phyloP scores from a whole-genome alignment of 2,113 vertebrate species.

The Pseudopodoces humilis region DNA sequence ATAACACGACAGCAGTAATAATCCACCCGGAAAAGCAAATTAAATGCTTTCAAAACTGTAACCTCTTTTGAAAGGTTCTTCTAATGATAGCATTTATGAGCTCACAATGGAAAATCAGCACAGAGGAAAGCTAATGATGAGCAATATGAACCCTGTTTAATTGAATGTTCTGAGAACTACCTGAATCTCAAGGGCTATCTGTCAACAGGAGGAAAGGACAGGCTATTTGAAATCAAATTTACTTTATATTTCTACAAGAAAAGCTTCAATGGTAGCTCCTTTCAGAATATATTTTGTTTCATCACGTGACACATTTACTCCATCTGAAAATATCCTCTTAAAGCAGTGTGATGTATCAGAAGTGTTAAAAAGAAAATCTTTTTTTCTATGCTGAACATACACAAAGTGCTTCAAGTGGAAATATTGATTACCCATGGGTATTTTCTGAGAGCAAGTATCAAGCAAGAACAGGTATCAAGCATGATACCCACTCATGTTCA shows the following conservation, averaged over 20 bases:
- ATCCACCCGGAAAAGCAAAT: background rate
- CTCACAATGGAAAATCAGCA: background rate
- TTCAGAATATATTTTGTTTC: background rate
- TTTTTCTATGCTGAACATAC: background rate
- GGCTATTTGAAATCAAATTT: background rate
- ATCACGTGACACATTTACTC: background rate
- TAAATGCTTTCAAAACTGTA: slow-evolving; percentile 30
- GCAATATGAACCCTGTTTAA: background rate
- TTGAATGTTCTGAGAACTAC: background rate
- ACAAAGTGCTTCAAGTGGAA: background rate
- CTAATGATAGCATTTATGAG: slow-evolving; percentile 34
- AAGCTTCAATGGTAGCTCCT: background rate
- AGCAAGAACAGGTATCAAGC: background rate
- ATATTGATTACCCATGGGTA: background rate
- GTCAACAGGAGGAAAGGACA: background rate
- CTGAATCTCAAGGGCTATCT: background rate
- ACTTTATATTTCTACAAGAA: background rate
- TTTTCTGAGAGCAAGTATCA: background rate
- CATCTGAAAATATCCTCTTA: background rate
- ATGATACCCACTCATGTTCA: background rate
- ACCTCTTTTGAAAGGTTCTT: slow-evolving; percentile 20
- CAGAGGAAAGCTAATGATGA: background rate
- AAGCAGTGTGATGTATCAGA: background rate
- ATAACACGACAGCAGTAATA: slow-evolving; percentile 36
- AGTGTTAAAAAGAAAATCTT: background rate